Percentiles rank a stretch among this genome's conserved stretches.
Evolutionary conservation across 2,797 vertebrate genomes (phyloP).

Genomic region (Petrocephalus schoutedeni): DNA sequence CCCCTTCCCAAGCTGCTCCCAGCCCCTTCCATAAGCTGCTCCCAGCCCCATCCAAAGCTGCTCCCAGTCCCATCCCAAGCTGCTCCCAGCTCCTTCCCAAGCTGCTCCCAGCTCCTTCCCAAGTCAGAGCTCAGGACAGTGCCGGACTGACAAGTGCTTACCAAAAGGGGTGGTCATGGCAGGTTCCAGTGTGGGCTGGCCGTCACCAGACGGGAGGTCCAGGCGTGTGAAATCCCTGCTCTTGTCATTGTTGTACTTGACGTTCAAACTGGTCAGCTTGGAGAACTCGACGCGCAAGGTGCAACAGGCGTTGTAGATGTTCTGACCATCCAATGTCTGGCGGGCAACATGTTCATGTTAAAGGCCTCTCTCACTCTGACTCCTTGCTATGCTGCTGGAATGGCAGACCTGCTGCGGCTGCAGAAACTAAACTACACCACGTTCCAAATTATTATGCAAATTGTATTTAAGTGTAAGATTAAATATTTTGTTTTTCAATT

Average conservation of each 20-base stretch:
- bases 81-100: neutral
- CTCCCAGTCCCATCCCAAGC: too few species aligned
- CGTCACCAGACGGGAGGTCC: conserved; percentile 69
- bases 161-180: conserved; percentile 60
- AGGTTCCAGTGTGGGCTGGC: conserved; percentile 54
- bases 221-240: conserved; percentile 77
- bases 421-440: neutral
- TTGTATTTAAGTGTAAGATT: too few species aligned
- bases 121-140: neutral
- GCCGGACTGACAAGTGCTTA: conserved; percentile 48
- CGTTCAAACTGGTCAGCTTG: conserved; percentile 67
- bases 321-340: conserved; percentile 71
- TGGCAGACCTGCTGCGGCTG: neutral
- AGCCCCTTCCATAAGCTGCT: too few species aligned
- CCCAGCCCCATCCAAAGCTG: too few species aligned
- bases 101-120: neutral
- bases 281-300: conserved; percentile 74
- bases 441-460: too few species aligned
- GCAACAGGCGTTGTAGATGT: conserved; percentile 70
- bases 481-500: too few species aligned
- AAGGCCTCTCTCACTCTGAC: neutral
- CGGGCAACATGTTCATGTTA: neutral
- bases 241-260: conserved; percentile 81
- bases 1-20: too few species aligned
- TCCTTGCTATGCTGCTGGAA: neutral